Percentiles rank a stretch among this genome's conserved stretches.
Evolutionary conservation across 2,113 vertebrate species (phyloP).

Genomic region (Ifrita kowaldi): DNA sequence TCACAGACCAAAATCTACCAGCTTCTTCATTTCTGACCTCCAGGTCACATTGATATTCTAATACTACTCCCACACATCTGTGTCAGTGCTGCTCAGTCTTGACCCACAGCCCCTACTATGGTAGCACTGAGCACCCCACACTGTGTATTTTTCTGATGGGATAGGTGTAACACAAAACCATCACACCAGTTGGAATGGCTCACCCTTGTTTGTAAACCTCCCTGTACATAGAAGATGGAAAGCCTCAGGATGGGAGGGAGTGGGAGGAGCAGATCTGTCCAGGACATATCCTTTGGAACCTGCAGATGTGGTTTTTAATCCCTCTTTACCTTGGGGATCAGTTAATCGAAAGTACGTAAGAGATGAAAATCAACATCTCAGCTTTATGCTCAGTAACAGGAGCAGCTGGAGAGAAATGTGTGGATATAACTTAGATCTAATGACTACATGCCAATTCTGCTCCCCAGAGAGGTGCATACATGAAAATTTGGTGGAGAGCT

Average conservation of each 20-base stretch:
- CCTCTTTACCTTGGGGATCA: background rate
- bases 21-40: background rate
- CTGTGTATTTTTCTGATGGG: background rate
- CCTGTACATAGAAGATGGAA: background rate
- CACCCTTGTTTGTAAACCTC: background rate
- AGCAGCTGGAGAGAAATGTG: slow-evolving; percentile 14
- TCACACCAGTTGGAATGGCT: background rate
- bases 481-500: background rate
- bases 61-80: background rate
- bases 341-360: background rate
- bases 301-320: background rate
- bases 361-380: background rate
- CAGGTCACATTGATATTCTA: background rate
- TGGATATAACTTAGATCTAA: background rate
- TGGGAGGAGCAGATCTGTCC: background rate
- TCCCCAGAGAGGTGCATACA: background rate
- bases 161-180: background rate
- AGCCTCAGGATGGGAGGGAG: background rate
- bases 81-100: background rate
- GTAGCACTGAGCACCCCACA: fast-evolving
- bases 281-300: background rate
- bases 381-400: background rate
- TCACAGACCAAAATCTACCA: background rate
- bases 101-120: background rate
- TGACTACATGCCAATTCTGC: background rate